A percentile compares a stretch with the other conserved stretches of the same genome.
Conservation (phyloP, 2,113 vertebrate species). For the Larimichthys crocea region DNA sequence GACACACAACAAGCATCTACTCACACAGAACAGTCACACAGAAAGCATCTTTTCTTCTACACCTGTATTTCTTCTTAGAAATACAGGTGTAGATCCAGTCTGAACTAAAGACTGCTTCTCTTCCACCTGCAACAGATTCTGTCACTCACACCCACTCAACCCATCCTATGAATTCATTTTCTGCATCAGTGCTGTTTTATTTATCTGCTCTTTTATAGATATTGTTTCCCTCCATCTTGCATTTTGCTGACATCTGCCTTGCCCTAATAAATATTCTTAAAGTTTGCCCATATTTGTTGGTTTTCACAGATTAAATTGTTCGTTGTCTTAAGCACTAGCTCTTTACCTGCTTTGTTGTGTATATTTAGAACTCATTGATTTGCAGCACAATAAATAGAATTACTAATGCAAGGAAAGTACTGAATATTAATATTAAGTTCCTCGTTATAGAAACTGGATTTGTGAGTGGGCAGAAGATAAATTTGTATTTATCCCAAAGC, state of each 20-base stretch:
- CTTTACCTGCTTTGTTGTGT: neutral
- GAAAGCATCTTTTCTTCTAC: neutral
- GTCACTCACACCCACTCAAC: conserved; percentile 11
- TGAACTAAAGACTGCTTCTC: neutral
- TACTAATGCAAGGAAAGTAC: neutral
- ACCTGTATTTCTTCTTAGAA: neutral
- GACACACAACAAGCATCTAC: neutral
- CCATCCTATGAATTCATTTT: conserved; percentile 31
- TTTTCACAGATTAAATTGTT: neutral
- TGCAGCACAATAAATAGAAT: neutral
- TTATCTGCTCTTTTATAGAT: conserved; percentile 5
- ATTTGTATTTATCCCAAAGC: neutral
- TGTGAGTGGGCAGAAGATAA: neutral
- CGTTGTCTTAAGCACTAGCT: neutral
- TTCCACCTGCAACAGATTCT: neutral
- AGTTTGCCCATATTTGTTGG: neutral
- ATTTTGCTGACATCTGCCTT: conserved; percentile 11
- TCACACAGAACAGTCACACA: neutral
- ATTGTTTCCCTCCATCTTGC: conserved; percentile 1
- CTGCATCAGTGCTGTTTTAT: conserved; percentile 31
- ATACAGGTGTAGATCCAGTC: neutral
- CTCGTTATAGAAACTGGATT: neutral
- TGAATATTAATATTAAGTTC: neutral
- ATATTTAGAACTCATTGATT: neutral
- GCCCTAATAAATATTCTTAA: neutral